Conservation (phyloP, 2,797 vertebrate genomes). For the Pipistrellus pygmaeus region DNA sequence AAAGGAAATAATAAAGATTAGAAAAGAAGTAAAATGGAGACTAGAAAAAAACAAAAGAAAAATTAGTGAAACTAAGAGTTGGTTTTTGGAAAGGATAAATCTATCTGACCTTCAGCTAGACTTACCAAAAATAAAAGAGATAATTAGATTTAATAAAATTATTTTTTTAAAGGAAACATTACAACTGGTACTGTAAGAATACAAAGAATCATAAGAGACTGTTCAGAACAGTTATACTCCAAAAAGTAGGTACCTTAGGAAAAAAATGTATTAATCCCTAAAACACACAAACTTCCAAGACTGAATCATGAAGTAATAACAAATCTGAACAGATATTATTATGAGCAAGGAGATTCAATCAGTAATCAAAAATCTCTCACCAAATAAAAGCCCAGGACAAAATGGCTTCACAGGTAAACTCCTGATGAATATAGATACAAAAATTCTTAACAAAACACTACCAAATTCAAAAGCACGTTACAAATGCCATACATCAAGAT, state of each 20-base stretch:
- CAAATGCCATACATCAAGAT: neutral
- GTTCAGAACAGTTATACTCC: neutral
- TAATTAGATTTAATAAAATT: neutral
- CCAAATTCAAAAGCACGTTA: neutral
- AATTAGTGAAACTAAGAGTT: neutral
- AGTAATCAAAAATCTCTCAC: neutral
- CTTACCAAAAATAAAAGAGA: neutral
- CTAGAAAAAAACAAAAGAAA: neutral
- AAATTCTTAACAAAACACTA: neutral
- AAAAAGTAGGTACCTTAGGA: neutral
- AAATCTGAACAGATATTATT: neutral
- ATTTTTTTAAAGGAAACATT: neutral
- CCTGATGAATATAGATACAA: neutral
- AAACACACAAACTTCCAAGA: neutral
- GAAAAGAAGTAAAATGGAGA: neutral
- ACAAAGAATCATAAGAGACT: neutral
- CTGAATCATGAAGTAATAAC: neutral
- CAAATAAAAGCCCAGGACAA: neutral
- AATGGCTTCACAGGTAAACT: neutral
- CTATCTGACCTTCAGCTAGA: neutral
- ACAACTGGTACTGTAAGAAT: neutral
- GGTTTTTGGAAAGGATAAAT: neutral
- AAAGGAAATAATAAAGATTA: neutral
- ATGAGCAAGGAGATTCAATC: neutral
- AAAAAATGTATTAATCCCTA: neutral